Evolutionary conservation across 2,888 invertebrate genomes (phyloP).

Genomic region (Netelia fuscicornis): DNA sequence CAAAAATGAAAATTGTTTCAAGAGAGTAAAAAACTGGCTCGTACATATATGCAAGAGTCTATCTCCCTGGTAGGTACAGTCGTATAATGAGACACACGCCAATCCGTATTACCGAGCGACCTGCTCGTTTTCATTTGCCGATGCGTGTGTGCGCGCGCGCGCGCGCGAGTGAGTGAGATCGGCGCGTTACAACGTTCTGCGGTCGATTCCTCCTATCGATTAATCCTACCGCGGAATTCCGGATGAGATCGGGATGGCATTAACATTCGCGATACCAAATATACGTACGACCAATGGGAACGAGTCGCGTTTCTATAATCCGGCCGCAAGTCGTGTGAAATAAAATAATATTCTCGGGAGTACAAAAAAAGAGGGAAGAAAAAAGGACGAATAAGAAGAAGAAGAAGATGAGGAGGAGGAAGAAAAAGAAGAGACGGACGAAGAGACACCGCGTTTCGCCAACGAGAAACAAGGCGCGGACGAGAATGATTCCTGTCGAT

Average conservation of each 20-base stretch:
- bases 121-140: neutral
- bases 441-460: neutral
- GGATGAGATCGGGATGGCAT: neutral
- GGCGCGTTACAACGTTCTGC: neutral
- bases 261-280: neutral
- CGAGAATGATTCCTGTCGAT: constrained; percentile 20
- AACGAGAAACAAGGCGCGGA: constrained; percentile 3
- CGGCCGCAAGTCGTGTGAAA: constrained; percentile 47
- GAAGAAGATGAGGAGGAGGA: neutral
- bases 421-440: neutral
- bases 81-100: constrained; percentile 20
- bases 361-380: neutral
- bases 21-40: neutral
- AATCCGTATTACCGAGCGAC: constrained; percentile 32
- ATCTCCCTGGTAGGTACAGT: neutral
- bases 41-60: neutral
- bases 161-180: neutral
- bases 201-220: constrained; percentile 31
- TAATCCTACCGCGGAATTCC: constrained; percentile 35
- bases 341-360: neutral
- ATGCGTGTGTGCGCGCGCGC: constrained; percentile 21
- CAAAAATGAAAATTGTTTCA: neutral
- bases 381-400: constrained; percentile 12
- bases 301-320: constrained; percentile 20
- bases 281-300: neutral